These are phyloP conservation scores for Leptodactylus fallax DNA, from an alignment of 2,797 vertebrate genomes.

Conservation along the genomic window DNA sequence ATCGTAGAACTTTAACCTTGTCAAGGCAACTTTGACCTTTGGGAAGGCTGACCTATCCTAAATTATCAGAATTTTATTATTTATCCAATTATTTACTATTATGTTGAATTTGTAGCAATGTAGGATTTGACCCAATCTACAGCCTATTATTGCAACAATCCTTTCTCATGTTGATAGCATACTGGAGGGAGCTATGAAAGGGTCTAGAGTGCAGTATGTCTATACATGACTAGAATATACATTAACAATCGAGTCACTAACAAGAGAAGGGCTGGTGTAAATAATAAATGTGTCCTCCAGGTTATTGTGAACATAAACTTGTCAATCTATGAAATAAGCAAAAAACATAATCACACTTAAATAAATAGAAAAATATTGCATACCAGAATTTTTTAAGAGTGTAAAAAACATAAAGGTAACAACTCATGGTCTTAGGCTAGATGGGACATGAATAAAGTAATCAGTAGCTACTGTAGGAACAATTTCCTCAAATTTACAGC, in stretches of 20 bases:
- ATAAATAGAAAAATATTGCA: background rate
- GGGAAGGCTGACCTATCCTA: no score
- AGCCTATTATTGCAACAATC: no score
- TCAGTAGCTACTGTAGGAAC: background rate
- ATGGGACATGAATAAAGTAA: constrained; percentile 6
- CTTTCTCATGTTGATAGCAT: no score
- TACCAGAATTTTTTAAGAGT: background rate
- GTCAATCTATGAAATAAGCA: background rate
- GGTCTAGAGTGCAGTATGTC: no score
- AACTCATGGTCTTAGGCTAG: constrained; percentile 8
- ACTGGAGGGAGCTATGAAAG: no score
- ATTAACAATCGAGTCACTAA: background rate
- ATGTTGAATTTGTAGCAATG: no score
- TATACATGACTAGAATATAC: background rate
- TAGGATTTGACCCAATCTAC: no score
- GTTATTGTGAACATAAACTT: background rate
- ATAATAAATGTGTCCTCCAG: background rate
- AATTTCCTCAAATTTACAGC: constrained; percentile 7
- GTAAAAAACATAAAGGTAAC: constrained; percentile 9
- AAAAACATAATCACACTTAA: background rate
- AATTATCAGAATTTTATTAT: no score
- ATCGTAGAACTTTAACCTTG: no score
- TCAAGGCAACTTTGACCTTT: no score
- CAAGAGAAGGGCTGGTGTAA: background rate
- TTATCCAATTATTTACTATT: no score